Evolutionary conservation across 1,140 invertebrate species (phyloP), one percentile per base, ranked within the genome.

Genomic region (Aphelenchoides besseyi): DNA sequence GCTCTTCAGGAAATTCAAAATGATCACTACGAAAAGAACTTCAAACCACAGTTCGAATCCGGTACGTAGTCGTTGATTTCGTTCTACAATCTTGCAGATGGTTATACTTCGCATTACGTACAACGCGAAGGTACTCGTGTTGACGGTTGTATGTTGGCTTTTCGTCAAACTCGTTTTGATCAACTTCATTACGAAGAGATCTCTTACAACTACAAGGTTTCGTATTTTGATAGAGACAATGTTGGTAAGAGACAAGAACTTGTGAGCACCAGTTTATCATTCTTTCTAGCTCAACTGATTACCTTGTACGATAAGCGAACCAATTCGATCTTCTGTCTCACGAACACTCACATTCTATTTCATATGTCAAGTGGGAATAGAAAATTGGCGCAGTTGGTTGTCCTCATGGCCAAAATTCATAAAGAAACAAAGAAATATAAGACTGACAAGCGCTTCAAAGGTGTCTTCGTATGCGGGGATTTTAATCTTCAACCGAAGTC

Each of bases 311-410:
- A 66, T 16, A 1, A 29, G 36, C n/a, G 23, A 8, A 36, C 63
- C n/a, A 33, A 29, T 53, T 23, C 30, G 2, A 53, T 33, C 2
- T 66, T 66, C 8, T 36, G 12, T n/a, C 16, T 66, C 12, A 35
- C 36, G 1, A 66, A 66, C 63, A 66, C 63, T 37, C 63, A 66
- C 8, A 66, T 66, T n/a, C 23, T 66, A 23, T 66, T 66, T 33
- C 30, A 66, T 32, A 66, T 66, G 63, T 33, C 12, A 32, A 37
- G 63, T 33, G 63, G 63, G 1, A 33, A 66, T 35, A 16, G 16
- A 8, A 66, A 66, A 32, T 29, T 35, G 36, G 63, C 16, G 12
- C 63, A 66, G 3, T 12, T 66, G 0, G 36, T 35, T 29, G 12
- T 66, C 18, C 63, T 66, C 12, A 2, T 37, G 26, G 36, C 30